phyloP scores from a whole-genome alignment of 1,140 invertebrate genomes.

The Drosophila pandora region DNA sequence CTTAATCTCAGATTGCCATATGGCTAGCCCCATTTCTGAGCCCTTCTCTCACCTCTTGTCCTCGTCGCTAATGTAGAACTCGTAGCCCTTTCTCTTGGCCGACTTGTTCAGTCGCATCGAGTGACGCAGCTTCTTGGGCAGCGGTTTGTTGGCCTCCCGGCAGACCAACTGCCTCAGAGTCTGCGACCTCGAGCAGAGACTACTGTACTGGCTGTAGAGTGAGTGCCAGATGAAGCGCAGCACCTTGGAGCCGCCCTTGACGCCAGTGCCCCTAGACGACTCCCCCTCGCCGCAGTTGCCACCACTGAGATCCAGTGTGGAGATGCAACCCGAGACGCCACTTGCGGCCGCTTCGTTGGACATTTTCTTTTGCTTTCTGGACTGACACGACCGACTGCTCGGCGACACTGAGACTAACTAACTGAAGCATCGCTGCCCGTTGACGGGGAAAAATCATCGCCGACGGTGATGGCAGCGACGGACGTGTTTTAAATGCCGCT shows the following conservation, averaged over 20 bases:
- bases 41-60: slow-evolving; percentile 84
- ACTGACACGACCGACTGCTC: slow-evolving; percentile 51
- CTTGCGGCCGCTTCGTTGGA: slow-evolving; percentile 37
- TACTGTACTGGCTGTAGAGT: slow-evolving; percentile 69
- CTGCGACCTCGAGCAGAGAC: slow-evolving; percentile 62
- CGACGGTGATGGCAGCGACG: slow-evolving; percentile 34
- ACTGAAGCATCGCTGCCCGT: slow-evolving; percentile 40
- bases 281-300: slow-evolving; percentile 16
- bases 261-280: slow-evolving; percentile 6
- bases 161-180: slow-evolving; percentile 65
- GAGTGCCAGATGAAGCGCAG: slow-evolving; percentile 75
- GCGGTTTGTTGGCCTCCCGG: slow-evolving; percentile 74
- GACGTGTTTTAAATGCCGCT: slow-evolving; percentile 66
- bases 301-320: slow-evolving; percentile 62
- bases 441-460: slow-evolving; percentile 57
- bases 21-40: background rate
- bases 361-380: slow-evolving; percentile 24
- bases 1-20: background rate
- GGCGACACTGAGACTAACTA: slow-evolving; percentile 66
- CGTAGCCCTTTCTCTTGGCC: slow-evolving; percentile 84
- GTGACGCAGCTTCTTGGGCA: slow-evolving; percentile 75
- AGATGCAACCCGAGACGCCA: slow-evolving; percentile 55
- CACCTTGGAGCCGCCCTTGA: slow-evolving; percentile 63
- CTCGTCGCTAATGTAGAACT: slow-evolving; percentile 85
- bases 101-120: slow-evolving; percentile 80